Evolutionary conservation across 2,113 vertebrate genomes (phyloP).

Genomic region (Microcebus murinus): DNA sequence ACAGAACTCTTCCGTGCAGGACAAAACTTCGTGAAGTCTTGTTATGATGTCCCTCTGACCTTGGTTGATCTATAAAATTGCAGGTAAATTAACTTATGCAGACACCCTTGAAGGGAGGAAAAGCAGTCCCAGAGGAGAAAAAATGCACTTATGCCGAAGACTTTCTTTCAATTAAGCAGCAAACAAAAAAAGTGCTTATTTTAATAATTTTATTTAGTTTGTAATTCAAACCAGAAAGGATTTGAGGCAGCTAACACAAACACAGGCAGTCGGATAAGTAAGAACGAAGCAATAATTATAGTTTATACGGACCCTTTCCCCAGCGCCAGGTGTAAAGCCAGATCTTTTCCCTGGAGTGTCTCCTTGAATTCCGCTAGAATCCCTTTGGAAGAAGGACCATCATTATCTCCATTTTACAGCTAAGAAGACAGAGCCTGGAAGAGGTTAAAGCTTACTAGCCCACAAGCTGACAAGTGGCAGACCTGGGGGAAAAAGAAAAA

Average conservation of each 20-base stretch:
- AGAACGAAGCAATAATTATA: background rate
- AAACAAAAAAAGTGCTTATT: background rate
- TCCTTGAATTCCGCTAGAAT: background rate
- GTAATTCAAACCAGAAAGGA: background rate
- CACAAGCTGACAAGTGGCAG: background rate
- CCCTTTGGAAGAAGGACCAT: background rate
- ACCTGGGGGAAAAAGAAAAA: background rate
- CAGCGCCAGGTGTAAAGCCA: background rate
- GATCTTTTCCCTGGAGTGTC: background rate
- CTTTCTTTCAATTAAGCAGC: background rate
- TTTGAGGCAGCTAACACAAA: background rate
- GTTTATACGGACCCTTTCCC: accelerated
- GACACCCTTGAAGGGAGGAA: background rate
- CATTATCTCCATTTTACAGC: background rate
- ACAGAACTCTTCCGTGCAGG: background rate
- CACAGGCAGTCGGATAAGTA: background rate
- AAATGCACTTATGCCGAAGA: background rate
- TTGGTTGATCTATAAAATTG: background rate
- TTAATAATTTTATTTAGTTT: background rate
- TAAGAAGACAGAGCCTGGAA: background rate
- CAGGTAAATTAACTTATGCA: background rate
- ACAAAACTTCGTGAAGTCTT: background rate
- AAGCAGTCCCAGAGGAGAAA: background rate
- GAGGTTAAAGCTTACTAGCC: background rate
- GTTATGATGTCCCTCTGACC: background rate